A percentile compares a stretch with the other conserved stretches of the same genome.
These are phyloP conservation scores for Electrophaes corylata DNA, from an alignment of 2,888 invertebrate genomes.

Conservation along the genomic window DNA sequence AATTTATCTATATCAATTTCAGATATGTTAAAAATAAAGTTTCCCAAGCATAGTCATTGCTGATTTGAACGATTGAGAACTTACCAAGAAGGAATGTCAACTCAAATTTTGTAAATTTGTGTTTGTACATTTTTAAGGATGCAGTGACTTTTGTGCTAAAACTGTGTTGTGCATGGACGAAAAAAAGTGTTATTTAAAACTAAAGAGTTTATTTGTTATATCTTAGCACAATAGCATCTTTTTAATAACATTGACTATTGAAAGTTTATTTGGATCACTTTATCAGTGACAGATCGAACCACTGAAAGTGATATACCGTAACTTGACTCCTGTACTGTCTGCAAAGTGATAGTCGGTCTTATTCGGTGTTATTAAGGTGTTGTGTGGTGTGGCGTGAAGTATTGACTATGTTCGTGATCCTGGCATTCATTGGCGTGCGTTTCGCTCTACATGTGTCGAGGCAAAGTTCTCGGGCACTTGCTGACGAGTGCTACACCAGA, in stretches of 20 bases:
- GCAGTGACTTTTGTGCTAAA: conserved; percentile 12
- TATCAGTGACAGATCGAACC: conserved; percentile 16
- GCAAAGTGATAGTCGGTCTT: conserved; percentile 25
- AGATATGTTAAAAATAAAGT: not conserved
- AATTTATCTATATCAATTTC: not conserved
- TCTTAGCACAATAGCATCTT: conserved; percentile 6
- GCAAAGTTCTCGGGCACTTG: conserved; percentile 74
- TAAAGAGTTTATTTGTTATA: not conserved
- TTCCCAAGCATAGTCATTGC: not conserved
- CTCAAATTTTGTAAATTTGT: not conserved
- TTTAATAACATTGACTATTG: not conserved
- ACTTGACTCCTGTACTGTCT: conserved; percentile 7
- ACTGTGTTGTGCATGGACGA: not conserved
- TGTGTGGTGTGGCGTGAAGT: conserved; percentile 44
- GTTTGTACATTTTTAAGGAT: conserved; percentile 6
- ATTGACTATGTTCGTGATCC: conserved; percentile 75
- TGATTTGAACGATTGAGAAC: not conserved
- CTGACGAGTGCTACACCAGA: conserved; percentile 80
- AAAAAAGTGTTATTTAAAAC: not conserved
- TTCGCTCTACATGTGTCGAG: conserved; percentile 78
- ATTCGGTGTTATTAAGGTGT: conserved; percentile 29
- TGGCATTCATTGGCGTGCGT: conserved; percentile 76
- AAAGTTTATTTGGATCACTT: conserved; percentile 5
- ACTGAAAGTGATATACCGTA: conserved; percentile 4
- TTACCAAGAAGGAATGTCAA: not conserved